Evolutionary conservation across 2,113 vertebrate species (phyloP), one percentile per base, ranked within the genome.

Genomic region (Syrrhaptes paradoxus): DNA sequence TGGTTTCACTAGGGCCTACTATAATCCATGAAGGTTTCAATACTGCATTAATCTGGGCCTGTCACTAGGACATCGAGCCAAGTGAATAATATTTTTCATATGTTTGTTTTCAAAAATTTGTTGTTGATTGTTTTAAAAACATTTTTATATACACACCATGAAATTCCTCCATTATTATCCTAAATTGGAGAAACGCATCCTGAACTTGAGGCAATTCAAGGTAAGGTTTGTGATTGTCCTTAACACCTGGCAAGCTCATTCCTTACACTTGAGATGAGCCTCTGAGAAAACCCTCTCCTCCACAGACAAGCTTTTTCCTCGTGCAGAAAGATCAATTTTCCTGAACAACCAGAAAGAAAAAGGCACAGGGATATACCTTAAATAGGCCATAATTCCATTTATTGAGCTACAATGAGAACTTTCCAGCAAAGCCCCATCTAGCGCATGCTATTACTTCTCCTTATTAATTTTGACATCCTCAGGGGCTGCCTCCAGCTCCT

Each of bases 311-410:
- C 19, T 78, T 90, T 65, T 68, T 65, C 19, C 32, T 71, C 16
- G 55, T 66, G 45, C 46, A 85, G 73, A 75, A 92, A 58, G 41
- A 92, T 87, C 72, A 59, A 43, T 96, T 93, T 90, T 94, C 72
- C 65, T 43, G 19, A 90, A 78, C 31, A 52, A 75, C 25, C 20
- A 54, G 34, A 89, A 78, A 94, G 45, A 71, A 62, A 90, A 71
- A 84, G 45, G 28, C 22, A 36, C 28, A 75, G 62, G 52, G 38
- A 70, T 87, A 55, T 29, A 83, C 48, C 36, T 49, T 92, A 32
- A 92, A 82, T 58, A 88, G 57, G 51, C 55, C 34, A 28, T 67
- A 84, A 67, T 26, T 75, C 87, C 10, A 10, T 72, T 90, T 90
- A 78, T 75, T 85, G n/a, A 58, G 25, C 70, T 79, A 66, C 3